These are phyloP conservation scores for Poliocrania exsul DNA, from an alignment of 2,797 vertebrate genomes.

Conservation along the genomic window DNA sequence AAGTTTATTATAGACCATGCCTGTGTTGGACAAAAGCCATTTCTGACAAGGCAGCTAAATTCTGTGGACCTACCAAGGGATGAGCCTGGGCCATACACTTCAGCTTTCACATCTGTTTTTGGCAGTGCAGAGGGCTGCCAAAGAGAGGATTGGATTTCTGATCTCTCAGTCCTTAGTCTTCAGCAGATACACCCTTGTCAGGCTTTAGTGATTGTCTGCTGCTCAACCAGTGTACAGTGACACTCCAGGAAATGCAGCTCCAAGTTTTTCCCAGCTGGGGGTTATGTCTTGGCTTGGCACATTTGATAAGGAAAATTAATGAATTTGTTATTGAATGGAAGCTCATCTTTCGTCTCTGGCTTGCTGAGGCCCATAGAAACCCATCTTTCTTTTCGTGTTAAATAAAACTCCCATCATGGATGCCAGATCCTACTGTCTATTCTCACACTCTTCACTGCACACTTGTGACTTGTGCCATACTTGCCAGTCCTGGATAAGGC, in stretches of 20 bases:
- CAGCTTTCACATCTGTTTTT: not conserved
- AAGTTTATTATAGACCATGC: not conserved
- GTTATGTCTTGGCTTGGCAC: not conserved
- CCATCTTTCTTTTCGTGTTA: not conserved
- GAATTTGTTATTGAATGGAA: not conserved
- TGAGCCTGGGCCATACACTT: not conserved
- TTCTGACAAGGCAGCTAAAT: not conserved
- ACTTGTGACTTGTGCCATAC: not conserved
- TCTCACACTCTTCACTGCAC: not conserved
- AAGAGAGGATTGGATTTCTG: slow-evolving; percentile 8
- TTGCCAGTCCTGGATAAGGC: not conserved
- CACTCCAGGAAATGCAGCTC: not conserved
- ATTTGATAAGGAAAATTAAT: slow-evolving; percentile 35
- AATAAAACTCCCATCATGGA: not conserved
- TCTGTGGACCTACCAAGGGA: not conserved
- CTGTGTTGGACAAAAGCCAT: not conserved
- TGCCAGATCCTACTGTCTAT: not conserved
- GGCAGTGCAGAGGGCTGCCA: not conserved
- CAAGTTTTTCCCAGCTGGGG: not conserved
- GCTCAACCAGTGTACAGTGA: not conserved
- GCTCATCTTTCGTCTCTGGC: not conserved
- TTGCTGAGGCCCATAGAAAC: not conserved
- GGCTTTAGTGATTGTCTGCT: not conserved
- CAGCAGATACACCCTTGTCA: not conserved
- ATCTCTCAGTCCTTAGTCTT: not conserved